phyloP scores from a whole-genome alignment of 2,888 invertebrate genomes.

The Elmis aenea region DNA sequence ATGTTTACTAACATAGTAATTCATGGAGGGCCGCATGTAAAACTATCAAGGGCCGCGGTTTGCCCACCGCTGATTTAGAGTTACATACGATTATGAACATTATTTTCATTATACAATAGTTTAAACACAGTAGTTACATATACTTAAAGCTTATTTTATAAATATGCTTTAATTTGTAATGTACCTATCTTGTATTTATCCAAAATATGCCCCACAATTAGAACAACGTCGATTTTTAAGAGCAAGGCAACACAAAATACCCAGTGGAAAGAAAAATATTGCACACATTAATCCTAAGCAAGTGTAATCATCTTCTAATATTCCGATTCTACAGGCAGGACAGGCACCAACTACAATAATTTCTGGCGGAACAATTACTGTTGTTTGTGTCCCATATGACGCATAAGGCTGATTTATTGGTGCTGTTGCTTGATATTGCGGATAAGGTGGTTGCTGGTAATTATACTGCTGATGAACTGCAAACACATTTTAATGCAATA shows the following conservation, averaged over 20 bases:
- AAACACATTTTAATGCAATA: background rate
- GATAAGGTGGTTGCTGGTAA: conserved; percentile 16
- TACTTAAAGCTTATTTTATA: background rate
- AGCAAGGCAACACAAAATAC: conserved; percentile 80
- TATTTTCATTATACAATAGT: background rate
- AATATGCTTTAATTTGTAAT: too few relatives aligned
- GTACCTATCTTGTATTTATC: conserved; percentile 48
- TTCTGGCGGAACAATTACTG: conserved; percentile 64
- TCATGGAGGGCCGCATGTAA: too few relatives aligned
- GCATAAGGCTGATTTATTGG: conserved; percentile 35
- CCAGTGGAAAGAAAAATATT: conserved; percentile 80
- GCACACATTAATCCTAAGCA: conserved; percentile 80
- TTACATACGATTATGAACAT: too few relatives aligned
- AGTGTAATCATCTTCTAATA: conserved; percentile 82
- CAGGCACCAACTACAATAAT: conserved; percentile 83
- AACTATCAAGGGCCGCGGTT: too few relatives aligned
- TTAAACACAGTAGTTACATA: background rate
- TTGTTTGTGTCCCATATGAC: conserved; percentile 54
- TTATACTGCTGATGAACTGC: conserved; percentile 1
- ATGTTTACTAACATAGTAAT: too few relatives aligned
- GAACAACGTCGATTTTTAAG: conserved; percentile 80
- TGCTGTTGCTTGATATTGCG: conserved; percentile 19
- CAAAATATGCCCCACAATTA: conserved; percentile 82
- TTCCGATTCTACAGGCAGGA: conserved; percentile 83
- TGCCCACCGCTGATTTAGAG: too few relatives aligned